Conservation (phyloP, 2,888 invertebrate species). For the Zygothrica quintamaculata region DNA sequence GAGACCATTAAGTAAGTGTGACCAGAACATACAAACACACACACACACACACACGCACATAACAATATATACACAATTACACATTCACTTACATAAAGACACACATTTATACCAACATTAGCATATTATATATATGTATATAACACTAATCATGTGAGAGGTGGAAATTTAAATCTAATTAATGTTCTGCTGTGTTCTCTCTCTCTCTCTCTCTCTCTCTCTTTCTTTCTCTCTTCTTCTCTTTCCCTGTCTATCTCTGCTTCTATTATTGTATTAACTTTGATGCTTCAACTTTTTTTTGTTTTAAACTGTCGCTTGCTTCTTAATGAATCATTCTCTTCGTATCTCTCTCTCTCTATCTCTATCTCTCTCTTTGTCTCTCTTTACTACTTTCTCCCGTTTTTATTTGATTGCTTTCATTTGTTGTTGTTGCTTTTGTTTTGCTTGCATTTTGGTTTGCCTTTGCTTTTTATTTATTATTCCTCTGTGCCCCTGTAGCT, state of each 20-base stretch:
- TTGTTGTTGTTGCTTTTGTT: conserved; percentile 13
- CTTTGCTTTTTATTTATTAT: conserved; percentile 8
- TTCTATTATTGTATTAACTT: background rate
- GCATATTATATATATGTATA: background rate
- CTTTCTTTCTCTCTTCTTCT: conserved; percentile 30
- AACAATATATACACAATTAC: background rate
- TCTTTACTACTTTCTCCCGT: no score
- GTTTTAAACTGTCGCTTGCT: conserved; percentile 1
- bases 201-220: conserved; percentile 39
- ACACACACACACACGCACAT: conserved; percentile 2
- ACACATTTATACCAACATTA: background rate
- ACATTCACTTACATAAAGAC: background rate
- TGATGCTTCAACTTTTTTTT: no score
- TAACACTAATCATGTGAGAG: background rate
- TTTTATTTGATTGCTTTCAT: conserved; percentile 23
- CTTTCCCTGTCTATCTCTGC: conserved; percentile 23
- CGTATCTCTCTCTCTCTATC: conserved; percentile 13
- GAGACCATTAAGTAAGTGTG: conserved; percentile 67
- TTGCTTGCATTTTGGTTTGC: conserved; percentile 39
- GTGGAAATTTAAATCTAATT: conserved; percentile 29
- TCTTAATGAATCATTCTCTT: conserved; percentile 14
- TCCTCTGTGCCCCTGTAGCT: no score
- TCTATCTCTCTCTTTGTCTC: conserved; percentile 6
- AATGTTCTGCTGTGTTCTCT: conserved; percentile 47
- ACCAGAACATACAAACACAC: conserved; percentile 16